Conservation (phyloP, 2,797 vertebrate species). For the Dipus sagitta region DNA sequence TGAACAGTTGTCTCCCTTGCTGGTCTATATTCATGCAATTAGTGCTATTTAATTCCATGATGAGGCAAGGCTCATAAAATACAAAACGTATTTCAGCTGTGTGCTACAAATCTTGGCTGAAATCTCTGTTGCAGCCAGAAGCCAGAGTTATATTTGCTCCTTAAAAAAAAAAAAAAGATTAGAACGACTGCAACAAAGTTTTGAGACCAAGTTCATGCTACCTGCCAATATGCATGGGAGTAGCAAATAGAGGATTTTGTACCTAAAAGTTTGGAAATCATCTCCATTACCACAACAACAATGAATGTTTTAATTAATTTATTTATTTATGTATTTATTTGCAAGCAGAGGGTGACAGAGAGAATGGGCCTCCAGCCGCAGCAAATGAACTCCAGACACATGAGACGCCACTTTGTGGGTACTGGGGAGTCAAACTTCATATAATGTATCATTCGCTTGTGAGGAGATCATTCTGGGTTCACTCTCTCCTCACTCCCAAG, state of each 20-base stretch:
- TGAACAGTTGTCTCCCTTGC: constrained; percentile 78
- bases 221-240: constrained; percentile 24
- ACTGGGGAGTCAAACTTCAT: not conserved
- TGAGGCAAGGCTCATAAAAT: constrained; percentile 80
- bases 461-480: not conserved
- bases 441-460: not conserved
- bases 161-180: constrained; percentile 51
- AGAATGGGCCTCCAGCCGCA: too few species aligned
- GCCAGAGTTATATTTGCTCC: constrained; percentile 69
- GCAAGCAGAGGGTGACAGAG: too few species aligned
- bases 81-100: constrained; percentile 80
- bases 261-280: constrained; percentile 55
- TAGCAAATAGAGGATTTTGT: not conserved
- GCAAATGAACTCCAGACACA: too few species aligned
- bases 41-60: constrained; percentile 77
- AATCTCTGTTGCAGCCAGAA: constrained; percentile 73
- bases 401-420: too few species aligned
- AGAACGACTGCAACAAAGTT: constrained; percentile 57
- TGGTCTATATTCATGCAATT: constrained; percentile 82
- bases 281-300: constrained; percentile 28
- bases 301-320: constrained; percentile 13
- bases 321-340: not conserved
- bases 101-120: constrained; percentile 73
- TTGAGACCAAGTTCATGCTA: constrained; percentile 31
- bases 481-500: not conserved